These are phyloP conservation scores for Beaufortia kweichowensis DNA, from an alignment of 2,113 vertebrate species.

Conservation along the genomic window DNA sequence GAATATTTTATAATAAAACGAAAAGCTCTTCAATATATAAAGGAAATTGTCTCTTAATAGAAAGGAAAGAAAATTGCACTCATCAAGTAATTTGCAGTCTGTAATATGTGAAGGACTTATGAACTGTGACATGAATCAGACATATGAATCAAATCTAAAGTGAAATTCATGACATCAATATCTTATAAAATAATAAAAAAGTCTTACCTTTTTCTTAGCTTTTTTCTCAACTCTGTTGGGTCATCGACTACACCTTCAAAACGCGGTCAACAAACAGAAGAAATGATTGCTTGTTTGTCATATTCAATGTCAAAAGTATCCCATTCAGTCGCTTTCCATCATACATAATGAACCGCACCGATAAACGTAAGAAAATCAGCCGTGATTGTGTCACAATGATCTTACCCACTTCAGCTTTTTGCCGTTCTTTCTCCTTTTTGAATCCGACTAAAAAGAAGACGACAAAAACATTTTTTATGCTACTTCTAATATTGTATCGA, in stretches of 20 bases:
- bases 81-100: too few species aligned
- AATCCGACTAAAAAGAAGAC: slow-evolving; percentile 81
- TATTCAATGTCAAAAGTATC: not conserved
- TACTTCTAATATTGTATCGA: not conserved
- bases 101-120: slow-evolving; percentile 9
- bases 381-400: not conserved
- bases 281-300: not conserved
- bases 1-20: too few species aligned
- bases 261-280: slow-evolving; percentile 24
- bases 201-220: slow-evolving; percentile 82
- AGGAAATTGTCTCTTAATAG: too few species aligned
- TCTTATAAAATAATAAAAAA: not conserved
- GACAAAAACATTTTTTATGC: not conserved
- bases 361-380: not conserved
- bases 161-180: slow-evolving; percentile 1
- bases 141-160: not conserved
- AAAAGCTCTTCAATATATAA: too few species aligned
- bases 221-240: slow-evolving; percentile 70
- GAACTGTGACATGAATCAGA: not conserved
- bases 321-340: not conserved
- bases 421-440: slow-evolving; percentile 75
- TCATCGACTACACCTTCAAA: slow-evolving; percentile 62
- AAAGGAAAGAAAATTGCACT: too few species aligned
- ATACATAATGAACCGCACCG: not conserved
- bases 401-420: slow-evolving; percentile 64